Base-by-base conservation (phyloP, 2,888 invertebrate species). In the Prenolepis imparis region DNA sequence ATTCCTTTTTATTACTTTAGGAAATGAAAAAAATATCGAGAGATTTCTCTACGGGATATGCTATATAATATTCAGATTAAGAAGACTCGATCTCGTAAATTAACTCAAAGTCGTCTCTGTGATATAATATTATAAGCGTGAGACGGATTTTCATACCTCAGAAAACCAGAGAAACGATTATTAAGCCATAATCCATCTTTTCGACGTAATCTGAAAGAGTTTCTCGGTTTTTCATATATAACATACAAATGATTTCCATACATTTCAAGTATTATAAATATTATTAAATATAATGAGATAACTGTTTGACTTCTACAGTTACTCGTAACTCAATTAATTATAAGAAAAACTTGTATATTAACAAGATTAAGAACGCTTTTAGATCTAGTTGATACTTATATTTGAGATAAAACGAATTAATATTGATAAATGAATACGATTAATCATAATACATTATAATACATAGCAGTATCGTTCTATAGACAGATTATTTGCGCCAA, bases 1-100 rank as follows among this genome's bases (percentile, higher is more conserved):
- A 86, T 82, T 84, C 36, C 75, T 66, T 84, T 84, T 87, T 84
- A 89, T 88, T 84, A 82, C 87, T 90, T 88, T 73, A 88, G 84
- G 81, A 84, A 86, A 83, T 78, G 83, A 89, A 83, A 83, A 83
- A 86, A 90, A 88, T 89, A 85, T 89, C 86, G 82, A 84, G 81
- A 88, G 85, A 82, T 78, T 83, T 87, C 77, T 73, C 78, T 73
- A 44, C 74, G 24, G 72, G 66, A 68, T n/a, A n/a, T 64, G 81
- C 64, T 88, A 84, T 52, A 32, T 78, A 86, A 89, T 90, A 91
- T 90, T 87, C 83, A 88, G 84, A 85, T 87, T 90, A 88, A 88
- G 82, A 85, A 83, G 84, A 90, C 85, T 88, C 82, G 85, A 90
- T 89, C 75, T 84, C 80, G 85, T 74, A 81, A 84, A 66, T 86